Conservation (phyloP, 2,797 vertebrate genomes). For the Pygocentrus nattereri region DNA sequence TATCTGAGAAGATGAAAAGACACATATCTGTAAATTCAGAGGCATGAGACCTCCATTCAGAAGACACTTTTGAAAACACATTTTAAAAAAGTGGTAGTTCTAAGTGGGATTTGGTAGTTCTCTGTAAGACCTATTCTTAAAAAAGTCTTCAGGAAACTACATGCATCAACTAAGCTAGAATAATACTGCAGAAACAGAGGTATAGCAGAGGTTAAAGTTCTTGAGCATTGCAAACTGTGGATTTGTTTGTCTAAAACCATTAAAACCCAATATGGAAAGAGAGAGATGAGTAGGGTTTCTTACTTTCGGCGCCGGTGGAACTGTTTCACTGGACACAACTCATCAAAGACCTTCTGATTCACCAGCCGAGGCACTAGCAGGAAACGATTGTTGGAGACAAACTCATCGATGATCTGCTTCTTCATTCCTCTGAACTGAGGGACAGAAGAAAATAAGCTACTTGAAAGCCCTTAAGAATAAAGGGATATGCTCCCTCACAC, state of each 20-base stretch:
- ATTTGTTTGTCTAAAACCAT: background rate
- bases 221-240: background rate
- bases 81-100: background rate
- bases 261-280: background rate
- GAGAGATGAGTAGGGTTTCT: constrained; percentile 46
- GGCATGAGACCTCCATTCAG: background rate
- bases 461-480: too few species aligned
- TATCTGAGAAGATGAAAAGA: constrained; percentile 77
- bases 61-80: background rate
- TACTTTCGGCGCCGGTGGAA: constrained; percentile 91
- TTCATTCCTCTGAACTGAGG: constrained; percentile 89
- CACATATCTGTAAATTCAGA: background rate
- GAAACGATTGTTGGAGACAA: constrained; percentile 94
- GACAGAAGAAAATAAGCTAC: background rate
- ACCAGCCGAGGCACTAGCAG: constrained; percentile 90
- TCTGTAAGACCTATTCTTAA: background rate
- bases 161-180: background rate
- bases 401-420: constrained; percentile 92
- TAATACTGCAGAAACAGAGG: background rate
- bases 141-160: background rate
- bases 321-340: constrained; percentile 93
- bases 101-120: background rate
- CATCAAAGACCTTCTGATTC: constrained; percentile 93
- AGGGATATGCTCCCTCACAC: too few species aligned
- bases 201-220: background rate